Evolutionary conservation across 2,888 invertebrate genomes (phyloP), one percentile per base, ranked within the genome.

Genomic region (Caenorhabditis japonica): DNA sequence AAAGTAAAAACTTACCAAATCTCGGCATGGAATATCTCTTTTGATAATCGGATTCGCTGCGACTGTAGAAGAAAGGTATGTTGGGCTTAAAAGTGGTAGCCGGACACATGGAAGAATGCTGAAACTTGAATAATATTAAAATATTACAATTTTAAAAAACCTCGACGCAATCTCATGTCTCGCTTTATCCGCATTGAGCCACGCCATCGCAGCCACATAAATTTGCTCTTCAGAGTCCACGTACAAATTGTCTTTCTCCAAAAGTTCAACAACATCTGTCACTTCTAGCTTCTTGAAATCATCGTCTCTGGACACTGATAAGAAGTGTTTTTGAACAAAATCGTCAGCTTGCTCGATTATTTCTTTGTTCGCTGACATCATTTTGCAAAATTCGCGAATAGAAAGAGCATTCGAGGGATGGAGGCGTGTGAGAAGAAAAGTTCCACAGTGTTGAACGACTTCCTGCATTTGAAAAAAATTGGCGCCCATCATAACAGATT

Each of bases 391-490:
- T 4, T 71, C 64, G 23, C 74, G 68, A 33, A 78, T 76, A 17
- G 77, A 68, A 0, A 81, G 39, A 12, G 72, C 75, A 61, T 81
- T 82, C 19, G 73, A 47, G 3, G 75, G 56, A 19, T 77, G 76
- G 4, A 87, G 77, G 1, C 82, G 74, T 1, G 92, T 91, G 80
- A 92, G 91, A 61, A 94, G 89, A 88, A 93, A 94, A 82, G 92
- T 91, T 51, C 93, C 93, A 88, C 94, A 94, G 1, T 93, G 93
- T 86, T 93, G 92, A 75, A 93, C 91, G 0, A 94, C 93, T 89
- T 69, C 43, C 0, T n/a, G 15, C 33, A 80, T 55, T 68, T 76
- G 79, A 19, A 79, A 72, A 25, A 77, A 81, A 46, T 77, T 93
- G 5, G 94, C 93, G 13, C 93, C 94, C 53, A 93, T 92, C 92